Evolutionary conservation across 2,888 invertebrate species (phyloP).

Genomic region (Drepana falcataria): DNA sequence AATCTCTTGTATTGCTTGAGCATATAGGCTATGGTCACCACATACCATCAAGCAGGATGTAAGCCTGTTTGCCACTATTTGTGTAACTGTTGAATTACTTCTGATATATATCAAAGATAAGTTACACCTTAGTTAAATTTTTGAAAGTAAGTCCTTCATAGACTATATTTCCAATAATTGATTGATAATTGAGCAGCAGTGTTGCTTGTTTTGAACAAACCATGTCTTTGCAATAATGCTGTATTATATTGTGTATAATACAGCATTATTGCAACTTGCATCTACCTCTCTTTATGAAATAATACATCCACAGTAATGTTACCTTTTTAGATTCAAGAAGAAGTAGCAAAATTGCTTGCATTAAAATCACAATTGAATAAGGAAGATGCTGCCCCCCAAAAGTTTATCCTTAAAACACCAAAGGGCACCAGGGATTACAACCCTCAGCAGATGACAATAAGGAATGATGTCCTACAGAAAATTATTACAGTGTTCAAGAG

Average conservation of each 20-base stretch:
- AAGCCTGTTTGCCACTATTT: too few species aligned
- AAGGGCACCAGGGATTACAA: slow-evolving; percentile 97
- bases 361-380: slow-evolving; percentile 85
- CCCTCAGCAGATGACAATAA: slow-evolving; percentile 96
- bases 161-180: too few species aligned
- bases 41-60: too few species aligned
- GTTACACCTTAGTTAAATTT: too few species aligned
- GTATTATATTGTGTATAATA: too few species aligned
- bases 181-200: too few species aligned
- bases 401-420: slow-evolving; percentile 92
- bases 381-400: slow-evolving; percentile 81
- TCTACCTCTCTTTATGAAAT: background rate
- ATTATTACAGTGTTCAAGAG: slow-evolving; percentile 94
- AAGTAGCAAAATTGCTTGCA: slow-evolving; percentile 88
- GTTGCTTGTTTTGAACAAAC: too few species aligned
- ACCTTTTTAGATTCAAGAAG: slow-evolving; percentile 86
- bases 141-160: too few species aligned
- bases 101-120: too few species aligned
- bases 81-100: too few species aligned
- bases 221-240: too few species aligned
- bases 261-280: background rate
- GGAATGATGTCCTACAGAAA: slow-evolving; percentile 90
- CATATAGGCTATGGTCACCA: too few species aligned
- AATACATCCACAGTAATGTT: background rate
- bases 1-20: background rate